A percentile compares a stretch with the other conserved stretches of the same genome.
phyloP scores from a whole-genome alignment of 2,797 vertebrate genomes.

The Limosa lapponica region DNA sequence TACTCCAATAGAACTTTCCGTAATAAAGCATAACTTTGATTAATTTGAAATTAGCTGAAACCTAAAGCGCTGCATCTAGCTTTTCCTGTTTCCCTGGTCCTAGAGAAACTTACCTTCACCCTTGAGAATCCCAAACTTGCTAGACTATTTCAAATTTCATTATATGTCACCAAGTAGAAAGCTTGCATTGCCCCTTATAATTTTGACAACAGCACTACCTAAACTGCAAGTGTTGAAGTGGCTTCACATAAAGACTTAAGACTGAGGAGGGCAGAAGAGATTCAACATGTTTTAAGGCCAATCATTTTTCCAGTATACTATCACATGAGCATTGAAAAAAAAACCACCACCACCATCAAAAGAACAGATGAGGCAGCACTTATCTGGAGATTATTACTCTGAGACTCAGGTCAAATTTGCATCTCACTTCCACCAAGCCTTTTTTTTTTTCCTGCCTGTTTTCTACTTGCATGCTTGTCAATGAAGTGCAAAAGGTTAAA shows the following conservation, averaged over 20 bases:
- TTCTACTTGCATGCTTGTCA: neutral
- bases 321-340: slow-evolving; percentile 12
- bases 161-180: neutral
- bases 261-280: slow-evolving; percentile 57
- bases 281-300: neutral
- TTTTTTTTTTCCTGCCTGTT: neutral
- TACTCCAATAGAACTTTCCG: neutral
- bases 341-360: neutral
- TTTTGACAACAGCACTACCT: neutral
- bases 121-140: neutral
- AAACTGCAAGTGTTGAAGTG: neutral
- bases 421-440: neutral
- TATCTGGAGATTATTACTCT: slow-evolving; percentile 41
- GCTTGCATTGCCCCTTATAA: neutral
- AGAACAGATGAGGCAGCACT: slow-evolving; percentile 59
- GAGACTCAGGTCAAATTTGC: slow-evolving; percentile 16
- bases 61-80: neutral
- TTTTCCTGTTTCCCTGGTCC: neutral
- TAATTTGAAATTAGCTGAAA: neutral
- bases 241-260: slow-evolving; percentile 8
- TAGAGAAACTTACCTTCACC: neutral
- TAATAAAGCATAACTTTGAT: neutral
- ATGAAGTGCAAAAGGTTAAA: neutral
- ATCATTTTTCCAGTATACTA: neutral
- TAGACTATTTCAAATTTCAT: neutral